Evolutionary conservation across 2,113 vertebrate genomes (phyloP), one percentile per base, ranked within the genome.

Genomic region (Sceloporus tristichus): DNA sequence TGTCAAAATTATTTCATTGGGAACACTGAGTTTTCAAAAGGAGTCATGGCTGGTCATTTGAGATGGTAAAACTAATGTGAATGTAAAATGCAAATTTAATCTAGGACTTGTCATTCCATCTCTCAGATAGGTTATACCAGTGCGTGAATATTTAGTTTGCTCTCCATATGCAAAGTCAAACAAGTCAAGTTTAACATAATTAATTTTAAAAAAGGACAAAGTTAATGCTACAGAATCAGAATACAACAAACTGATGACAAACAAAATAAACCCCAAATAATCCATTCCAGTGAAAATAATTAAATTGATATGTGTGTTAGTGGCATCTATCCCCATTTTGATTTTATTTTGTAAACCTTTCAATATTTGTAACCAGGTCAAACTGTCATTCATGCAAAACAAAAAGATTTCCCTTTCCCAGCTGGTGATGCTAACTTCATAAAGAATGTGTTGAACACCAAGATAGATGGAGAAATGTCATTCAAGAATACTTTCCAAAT

Each of bases 21-120:
- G 1, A 13, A 84, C 75, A 40, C 25, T 14, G 73, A 82, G 85
- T 91, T 96, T 93, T 95, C 89, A 90, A 85, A 21, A 89, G 94
- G 87, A 85, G 40, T 79, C 79, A 91, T 86, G 77, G 1, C 54
- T 34, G 10, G 86, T 85, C 83, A 85, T 85, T 87, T 91, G 76
- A 34, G 68, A 84, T 85, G 21, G 80, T 65, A n/a, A 82, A 40
- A 70, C 0, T 2, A 38, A 7, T 18, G 86, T 0, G n/a, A 25
- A 56, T 54, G 59, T 25, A 65, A 82, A 82, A 87, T 7, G 16
- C 5, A 85, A 56, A 79, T 79, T 92, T 75, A 88, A 71, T 66
- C 40, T 82, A 79, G 34, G 54, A 82, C 89, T 81, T 74, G 53
- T 70, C 40, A 85, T 62, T 80, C 11, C 71, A 14, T 42, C 48